Conservation (phyloP, 2,888 invertebrate genomes). For the Perizoma affinitatum region DNA sequence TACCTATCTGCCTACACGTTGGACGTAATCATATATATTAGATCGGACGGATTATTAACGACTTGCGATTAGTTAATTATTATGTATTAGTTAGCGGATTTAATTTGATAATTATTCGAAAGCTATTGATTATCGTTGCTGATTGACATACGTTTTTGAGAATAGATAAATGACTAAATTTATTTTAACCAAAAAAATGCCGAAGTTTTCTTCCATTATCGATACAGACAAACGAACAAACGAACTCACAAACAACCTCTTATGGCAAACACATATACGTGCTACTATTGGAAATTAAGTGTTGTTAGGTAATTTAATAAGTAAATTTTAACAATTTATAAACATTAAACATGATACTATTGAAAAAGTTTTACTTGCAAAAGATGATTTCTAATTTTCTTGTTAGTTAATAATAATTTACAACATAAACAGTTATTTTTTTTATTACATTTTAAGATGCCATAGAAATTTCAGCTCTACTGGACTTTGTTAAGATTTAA, state of each 20-base stretch:
- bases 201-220: too few species aligned
- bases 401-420: neutral
- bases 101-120: slow-evolving; percentile 13
- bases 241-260: too few species aligned
- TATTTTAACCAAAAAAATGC: too few species aligned
- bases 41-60: slow-evolving; percentile 10
- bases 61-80: slow-evolving; percentile 20
- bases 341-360: too few species aligned
- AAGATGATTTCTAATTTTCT: neutral
- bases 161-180: too few species aligned
- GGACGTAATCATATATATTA: slow-evolving; percentile 14
- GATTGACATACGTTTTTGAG: too few species aligned
- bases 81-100: slow-evolving; percentile 11
- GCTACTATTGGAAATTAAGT: too few species aligned
- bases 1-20: slow-evolving; percentile 21
- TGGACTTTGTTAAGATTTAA: neutral
- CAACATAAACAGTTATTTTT: neutral
- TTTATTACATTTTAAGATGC: neutral
- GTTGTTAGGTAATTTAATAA: too few species aligned
- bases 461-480: neutral
- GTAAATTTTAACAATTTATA: too few species aligned
- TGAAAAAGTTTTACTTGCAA: too few species aligned
- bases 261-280: too few species aligned
- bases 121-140: neutral
- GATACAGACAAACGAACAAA: too few species aligned